These are phyloP conservation scores for Glaucidium brasilianum DNA, from an alignment of 2,113 vertebrate genomes.

Conservation along the genomic window DNA sequence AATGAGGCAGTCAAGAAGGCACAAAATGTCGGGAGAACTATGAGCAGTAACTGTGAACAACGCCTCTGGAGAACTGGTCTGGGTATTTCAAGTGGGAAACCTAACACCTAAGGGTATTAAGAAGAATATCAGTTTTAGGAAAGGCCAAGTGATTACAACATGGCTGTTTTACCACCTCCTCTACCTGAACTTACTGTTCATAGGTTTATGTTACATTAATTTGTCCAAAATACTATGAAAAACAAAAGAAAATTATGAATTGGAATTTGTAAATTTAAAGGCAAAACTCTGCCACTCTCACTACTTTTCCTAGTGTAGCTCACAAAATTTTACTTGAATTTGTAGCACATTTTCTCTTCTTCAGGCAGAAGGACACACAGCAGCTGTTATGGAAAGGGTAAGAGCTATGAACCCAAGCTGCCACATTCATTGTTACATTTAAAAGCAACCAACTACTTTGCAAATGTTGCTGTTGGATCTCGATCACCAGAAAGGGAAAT, in stretches of 20 bases:
- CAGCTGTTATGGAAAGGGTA: background rate
- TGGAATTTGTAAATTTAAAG: background rate
- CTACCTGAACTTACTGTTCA: background rate
- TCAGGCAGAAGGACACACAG: background rate
- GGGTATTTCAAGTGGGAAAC: background rate
- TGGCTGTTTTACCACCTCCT: background rate
- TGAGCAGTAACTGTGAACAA: accelerated
- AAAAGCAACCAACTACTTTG: background rate
- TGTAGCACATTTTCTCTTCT: background rate
- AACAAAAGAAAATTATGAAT: background rate
- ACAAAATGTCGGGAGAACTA: background rate
- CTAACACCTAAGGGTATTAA: background rate
- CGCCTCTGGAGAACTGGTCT: background rate
- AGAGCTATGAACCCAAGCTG: background rate
- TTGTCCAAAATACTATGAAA: background rate
- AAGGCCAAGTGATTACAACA: background rate
- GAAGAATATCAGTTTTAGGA: background rate
- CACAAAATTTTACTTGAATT: background rate
- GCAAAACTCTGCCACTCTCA: background rate
- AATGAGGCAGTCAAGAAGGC: background rate
- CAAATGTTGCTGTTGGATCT: no score
- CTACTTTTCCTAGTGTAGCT: background rate
- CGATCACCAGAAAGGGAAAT: background rate
- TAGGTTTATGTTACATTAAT: background rate
- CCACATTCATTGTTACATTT: background rate